Evolutionary conservation across 2,888 invertebrate species (phyloP), one percentile per base, ranked within the genome.

Genomic region (Eupelmus urozonus): DNA sequence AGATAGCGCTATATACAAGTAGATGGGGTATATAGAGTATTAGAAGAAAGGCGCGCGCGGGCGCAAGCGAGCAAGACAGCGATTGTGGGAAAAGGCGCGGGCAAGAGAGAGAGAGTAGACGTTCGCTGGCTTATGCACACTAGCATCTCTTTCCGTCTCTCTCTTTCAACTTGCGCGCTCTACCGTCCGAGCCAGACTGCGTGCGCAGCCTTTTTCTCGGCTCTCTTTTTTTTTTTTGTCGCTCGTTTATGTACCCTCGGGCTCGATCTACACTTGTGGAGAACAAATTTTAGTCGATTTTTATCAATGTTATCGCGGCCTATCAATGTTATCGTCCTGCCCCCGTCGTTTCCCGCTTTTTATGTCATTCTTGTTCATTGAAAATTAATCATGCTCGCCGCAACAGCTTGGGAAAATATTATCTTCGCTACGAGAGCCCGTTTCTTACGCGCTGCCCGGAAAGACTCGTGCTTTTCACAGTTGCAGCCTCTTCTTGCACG

Each of bases 171-270:
- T 49, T n/a, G 49, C 16, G 9, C 34, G 3, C 34, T 9, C 34
- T 34, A 34, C 13, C 45, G 27, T 2, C 11, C 18, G 60, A 7
- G 29, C 18, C 18, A 60, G 27, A 42, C 4, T 51, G 29, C 63
- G 63, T 62, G 62, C 59, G 76, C 62, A 62, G 40, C 55, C 25
- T 53, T 40, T 29, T 18, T 69, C 34, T 67, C 34, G n/a, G n/a
- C 42, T 71, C 57, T 49, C 49, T 69, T 62, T 53, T 7, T 55
- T 25, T 60, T 16, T 60, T 25, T 55, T 23, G 3, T 59, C 27
- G 13, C 27, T 16, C 53, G 0, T 60, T 42, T 40, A 9, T 40
- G 11, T 34, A 20, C 51, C 25, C 62, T 72, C 34, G 11, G 42
- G 23, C 62, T 45, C n/a, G 45, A 63, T 63, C n/a, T 53, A 3